phyloP scores from a whole-genome alignment of 2,797 vertebrate genomes.

The Poeciliopsis turneri region DNA sequence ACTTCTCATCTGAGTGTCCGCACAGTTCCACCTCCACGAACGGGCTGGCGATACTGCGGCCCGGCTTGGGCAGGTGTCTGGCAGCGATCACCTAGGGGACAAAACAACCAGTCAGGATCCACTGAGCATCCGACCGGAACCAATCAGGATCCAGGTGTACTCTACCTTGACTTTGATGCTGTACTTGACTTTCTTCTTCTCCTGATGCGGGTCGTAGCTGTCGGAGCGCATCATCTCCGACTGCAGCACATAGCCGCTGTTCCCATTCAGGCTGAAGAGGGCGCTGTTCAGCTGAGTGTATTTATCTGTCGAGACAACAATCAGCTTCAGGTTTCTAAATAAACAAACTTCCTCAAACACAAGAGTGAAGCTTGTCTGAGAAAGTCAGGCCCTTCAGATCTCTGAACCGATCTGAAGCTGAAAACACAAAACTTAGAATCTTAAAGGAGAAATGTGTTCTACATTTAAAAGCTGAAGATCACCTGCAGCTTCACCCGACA shows the following conservation, averaged over 20 bases:
- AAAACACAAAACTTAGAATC: not conserved
- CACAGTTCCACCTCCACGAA: slow-evolving; percentile 97
- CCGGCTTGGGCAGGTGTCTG: slow-evolving; percentile 91
- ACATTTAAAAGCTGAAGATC: no score
- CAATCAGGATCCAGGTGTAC: no score
- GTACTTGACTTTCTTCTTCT: slow-evolving; percentile 82
- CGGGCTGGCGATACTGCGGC: slow-evolving; percentile 92
- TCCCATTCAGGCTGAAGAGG: slow-evolving; percentile 91
- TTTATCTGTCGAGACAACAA: slow-evolving; percentile 82
- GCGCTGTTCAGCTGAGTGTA: slow-evolving; percentile 93
- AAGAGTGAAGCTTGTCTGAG: not conserved
- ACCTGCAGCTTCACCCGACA: no score
- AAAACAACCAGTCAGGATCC: not conserved
- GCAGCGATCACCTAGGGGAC: slow-evolving; percentile 89
- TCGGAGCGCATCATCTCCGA: slow-evolving; percentile 91
- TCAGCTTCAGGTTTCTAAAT: not conserved
- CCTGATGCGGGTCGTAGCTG: slow-evolving; percentile 84
- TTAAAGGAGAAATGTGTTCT: no score
- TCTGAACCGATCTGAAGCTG: not conserved
- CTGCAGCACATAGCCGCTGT: slow-evolving; percentile 91
- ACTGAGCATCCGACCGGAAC: no score
- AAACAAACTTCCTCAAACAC: not conserved
- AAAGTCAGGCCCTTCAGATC: not conserved
- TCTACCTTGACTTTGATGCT: slow-evolving; percentile 86
- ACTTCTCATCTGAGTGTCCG: slow-evolving; percentile 92